Evolutionary conservation across 2,888 invertebrate genomes (phyloP).

Genomic region (Lasioglossum calceatum): DNA sequence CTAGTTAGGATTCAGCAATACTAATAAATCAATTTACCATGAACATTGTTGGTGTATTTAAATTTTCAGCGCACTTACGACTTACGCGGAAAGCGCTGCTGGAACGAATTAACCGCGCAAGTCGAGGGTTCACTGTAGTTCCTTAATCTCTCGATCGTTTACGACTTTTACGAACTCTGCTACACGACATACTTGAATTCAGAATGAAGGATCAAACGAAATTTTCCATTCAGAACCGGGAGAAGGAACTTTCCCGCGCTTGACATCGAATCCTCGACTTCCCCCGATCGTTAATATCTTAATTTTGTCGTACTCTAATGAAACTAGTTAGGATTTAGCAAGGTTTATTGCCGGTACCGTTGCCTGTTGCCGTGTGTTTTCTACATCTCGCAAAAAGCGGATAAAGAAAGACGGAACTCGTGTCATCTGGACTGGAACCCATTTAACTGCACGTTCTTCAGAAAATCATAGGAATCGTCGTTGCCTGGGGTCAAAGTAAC

Average conservation of each 20-base stretch:
- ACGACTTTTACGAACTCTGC: not conserved
- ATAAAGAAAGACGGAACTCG: slow-evolving; percentile 43
- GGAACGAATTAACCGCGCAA: no score
- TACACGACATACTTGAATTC: not conserved
- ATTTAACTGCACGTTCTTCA: slow-evolving; percentile 56
- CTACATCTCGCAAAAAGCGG: slow-evolving; percentile 23
- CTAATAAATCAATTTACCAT: no score
- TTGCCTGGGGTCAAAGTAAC: slow-evolving; percentile 9
- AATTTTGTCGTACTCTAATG: slow-evolving; percentile 12
- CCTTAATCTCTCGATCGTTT: not conserved
- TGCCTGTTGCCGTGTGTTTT: not conserved
- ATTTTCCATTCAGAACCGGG: not conserved
- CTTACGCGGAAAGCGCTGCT: no score
- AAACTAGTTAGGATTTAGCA: not conserved
- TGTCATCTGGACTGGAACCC: slow-evolving; percentile 62
- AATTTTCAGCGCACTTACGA: no score
- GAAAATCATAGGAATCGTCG: slow-evolving; percentile 39
- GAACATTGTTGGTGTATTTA: no score
- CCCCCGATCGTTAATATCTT: not conserved
- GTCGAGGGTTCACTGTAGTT: no score
- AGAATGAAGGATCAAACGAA: no score
- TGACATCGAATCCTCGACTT: not conserved
- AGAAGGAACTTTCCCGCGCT: not conserved
- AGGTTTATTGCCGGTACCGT: slow-evolving; percentile 28
- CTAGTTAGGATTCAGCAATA: not conserved